Base-by-base conservation (phyloP, 2,888 invertebrate genomes). In the Cosmopolites sordidus region DNA sequence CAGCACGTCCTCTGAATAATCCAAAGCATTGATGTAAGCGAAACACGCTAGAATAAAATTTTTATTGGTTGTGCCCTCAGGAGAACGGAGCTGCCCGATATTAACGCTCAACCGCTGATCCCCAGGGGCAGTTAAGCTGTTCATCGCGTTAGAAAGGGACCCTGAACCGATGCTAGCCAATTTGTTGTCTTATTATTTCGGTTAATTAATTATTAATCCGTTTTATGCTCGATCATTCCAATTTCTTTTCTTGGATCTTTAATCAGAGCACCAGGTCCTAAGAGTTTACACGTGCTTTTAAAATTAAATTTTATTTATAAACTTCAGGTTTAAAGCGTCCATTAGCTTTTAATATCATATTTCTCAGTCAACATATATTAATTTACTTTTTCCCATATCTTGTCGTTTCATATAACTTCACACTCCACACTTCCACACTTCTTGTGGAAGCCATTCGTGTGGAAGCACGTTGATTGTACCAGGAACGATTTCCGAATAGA, bases 61-160 rank as follows among this genome's bases (percentile, higher is more conserved):
- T 51, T 51, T 51, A 46, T 51, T 46, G 46, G 40, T 42, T 33
- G 43, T 41, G 43, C 46, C 51, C 51, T 51, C 51, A 42, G 42
- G 51, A 46, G 46, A 46, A 18, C 41, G 18, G 33, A 33, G 46
- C 45, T 37, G 46, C 40, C 51, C 42, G 41, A 46, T 51, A 51
- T 51, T 51, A 51, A 51, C 37, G 51, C 46, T 47, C 46, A 47
- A 40, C 43, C 50, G 38, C 1, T 22, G 37, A 41, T 51, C 46
- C 51, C 51, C 17, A 12, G 51, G 33, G 51, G 14, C 33, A 15
- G 45, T 46, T 51, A 51, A 45, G 51, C 41, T 29, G 45, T 48
- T 48, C 48, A 41, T 41, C 48, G 40, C 42, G 48, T 48, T 43
- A 48, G 42, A 33, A 42, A 14, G 42, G 42, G 42, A 43, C 41